A percentile compares a stretch with the other conserved stretches of the same genome.
These are phyloP conservation scores for Sturmia bella DNA, from an alignment of 2,888 invertebrate genomes.

Conservation along the genomic window DNA sequence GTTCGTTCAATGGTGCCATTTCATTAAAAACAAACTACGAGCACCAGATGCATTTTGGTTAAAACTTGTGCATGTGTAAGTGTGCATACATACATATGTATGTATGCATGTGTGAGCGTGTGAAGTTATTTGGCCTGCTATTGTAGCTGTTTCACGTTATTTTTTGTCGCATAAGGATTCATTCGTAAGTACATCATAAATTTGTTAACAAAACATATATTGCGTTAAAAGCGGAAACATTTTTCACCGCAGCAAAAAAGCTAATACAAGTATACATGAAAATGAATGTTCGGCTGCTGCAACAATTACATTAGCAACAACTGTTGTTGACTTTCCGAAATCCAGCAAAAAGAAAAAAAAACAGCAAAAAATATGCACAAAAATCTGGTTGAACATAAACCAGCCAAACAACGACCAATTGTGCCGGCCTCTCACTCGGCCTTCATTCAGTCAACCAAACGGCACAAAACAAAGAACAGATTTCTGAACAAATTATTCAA, in stretches of 20 bases:
- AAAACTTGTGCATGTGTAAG: slow-evolving; percentile 10
- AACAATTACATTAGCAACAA: slow-evolving; percentile 68
- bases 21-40: slow-evolving; percentile 56
- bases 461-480: slow-evolving; percentile 39
- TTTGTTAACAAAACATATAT: slow-evolving; percentile 65
- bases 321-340: slow-evolving; percentile 51
- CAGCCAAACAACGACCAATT: slow-evolving; percentile 11
- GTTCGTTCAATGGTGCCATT: slow-evolving; percentile 55
- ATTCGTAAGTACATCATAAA: slow-evolving; percentile 63
- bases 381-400: slow-evolving; percentile 16
- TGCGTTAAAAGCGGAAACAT: slow-evolving; percentile 66
- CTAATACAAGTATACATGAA: slow-evolving; percentile 47
- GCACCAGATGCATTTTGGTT: slow-evolving; percentile 64
- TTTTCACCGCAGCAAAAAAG: slow-evolving; percentile 65
- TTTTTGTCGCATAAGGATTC: slow-evolving; percentile 29
- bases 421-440: slow-evolving; percentile 4
- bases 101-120: no score
- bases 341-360: background rate
- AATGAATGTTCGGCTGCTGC: slow-evolving; percentile 51
- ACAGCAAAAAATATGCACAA: background rate
- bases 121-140: background rate
- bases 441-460: slow-evolving; percentile 20
- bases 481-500: slow-evolving; percentile 37
- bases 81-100: background rate
- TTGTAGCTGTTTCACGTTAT: slow-evolving; percentile 10